Conservation (phyloP, 1,140 invertebrate species). For the Diprion similis region DNA sequence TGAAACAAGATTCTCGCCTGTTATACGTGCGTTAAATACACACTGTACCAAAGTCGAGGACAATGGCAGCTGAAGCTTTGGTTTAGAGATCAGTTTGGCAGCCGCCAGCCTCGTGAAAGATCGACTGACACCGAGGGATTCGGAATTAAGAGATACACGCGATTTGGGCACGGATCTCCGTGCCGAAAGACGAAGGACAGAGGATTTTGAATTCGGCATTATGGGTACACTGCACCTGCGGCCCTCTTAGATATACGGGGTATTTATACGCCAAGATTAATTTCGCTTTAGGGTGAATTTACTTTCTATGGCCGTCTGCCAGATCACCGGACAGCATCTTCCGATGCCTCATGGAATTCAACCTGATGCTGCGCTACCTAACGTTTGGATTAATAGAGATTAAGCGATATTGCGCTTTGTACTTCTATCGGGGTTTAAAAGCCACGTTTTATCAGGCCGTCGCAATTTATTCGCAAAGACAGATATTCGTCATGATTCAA, state of each 20-base stretch:
- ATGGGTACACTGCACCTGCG: too few species aligned
- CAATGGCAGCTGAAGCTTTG: too few species aligned
- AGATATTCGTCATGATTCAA: too few species aligned
- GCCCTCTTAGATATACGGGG: slow-evolving; percentile 17
- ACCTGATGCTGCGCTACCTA: slow-evolving; percentile 20
- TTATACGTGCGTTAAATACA: too few species aligned
- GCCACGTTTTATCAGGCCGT: too few species aligned
- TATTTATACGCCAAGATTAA: slow-evolving; percentile 53
- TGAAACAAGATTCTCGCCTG: background rate
- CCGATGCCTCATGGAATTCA: slow-evolving; percentile 27
- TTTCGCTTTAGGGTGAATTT: slow-evolving; percentile 44
- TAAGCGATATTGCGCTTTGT: background rate
- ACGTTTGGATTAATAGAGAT: slow-evolving; percentile 2
- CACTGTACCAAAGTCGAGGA: too few species aligned
- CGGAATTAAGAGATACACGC: slow-evolving; percentile 39
- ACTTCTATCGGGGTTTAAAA: too few species aligned
- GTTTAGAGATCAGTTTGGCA: too few species aligned
- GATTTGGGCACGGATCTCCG: slow-evolving; percentile 25
- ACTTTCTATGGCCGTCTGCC: slow-evolving; percentile 49
- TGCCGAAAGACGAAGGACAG: too few species aligned
- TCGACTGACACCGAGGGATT: background rate
- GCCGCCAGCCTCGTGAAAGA: too few species aligned
- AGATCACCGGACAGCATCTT: slow-evolving; percentile 27
- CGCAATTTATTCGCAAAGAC: too few species aligned
- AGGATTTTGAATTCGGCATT: too few species aligned